Base-by-base conservation (phyloP, 2,113 vertebrate species). In the Aegypius monachus region DNA sequence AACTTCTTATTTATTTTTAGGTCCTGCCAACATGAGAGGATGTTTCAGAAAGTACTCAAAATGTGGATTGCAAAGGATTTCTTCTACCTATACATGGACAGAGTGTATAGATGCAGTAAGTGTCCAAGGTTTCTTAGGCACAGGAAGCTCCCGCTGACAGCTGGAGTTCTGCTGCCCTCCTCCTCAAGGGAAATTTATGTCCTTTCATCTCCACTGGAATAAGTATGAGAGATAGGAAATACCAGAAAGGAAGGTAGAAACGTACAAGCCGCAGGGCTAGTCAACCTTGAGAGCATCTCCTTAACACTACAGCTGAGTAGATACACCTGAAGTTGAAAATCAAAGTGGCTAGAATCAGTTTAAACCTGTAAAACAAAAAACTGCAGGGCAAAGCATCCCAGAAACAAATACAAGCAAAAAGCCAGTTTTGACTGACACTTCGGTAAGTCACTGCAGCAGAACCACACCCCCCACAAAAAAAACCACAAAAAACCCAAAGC, bases 41-140 rank as follows among this genome's bases (percentile, higher is more conserved):
- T 85, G 68, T 87, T 85, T 89, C 70, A 89, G 29, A 68, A 36
- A 70, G 38, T 47, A 80, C 34, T 68, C 52, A 68, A 74, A 87
- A 89, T 18, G 17, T 52, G 31, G 20, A 58, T n/a, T 55, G n/a
- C 50, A 55, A 93, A 89, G 34, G 32, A 62, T 56, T 92, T 87
- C 27, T 45, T 29, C 19, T 79, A 31, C 34, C 27, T 88, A 32
- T 36, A 52, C 19, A 40, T 14, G 29, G 62, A 81, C n/a, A 36
- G 4, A n/a, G 32, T 5, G 29, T 43, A 53, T 9, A 80, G 23
- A 93, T 22, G 34, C 31, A 91, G 16, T 47, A 86, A 43, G 20
- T 42, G 23, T 62, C 45, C 19, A 31, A 53, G 32, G 11, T 82
- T 67, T 72, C 61, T 67, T 42, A 72, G 25, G 38, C 36, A 27